Evolutionary conservation across 35 echinoderm and acorn worm genomes (phyloP), one percentile per base, ranked within the genome.

Genomic region (Ophiothrix spiculata): DNA sequence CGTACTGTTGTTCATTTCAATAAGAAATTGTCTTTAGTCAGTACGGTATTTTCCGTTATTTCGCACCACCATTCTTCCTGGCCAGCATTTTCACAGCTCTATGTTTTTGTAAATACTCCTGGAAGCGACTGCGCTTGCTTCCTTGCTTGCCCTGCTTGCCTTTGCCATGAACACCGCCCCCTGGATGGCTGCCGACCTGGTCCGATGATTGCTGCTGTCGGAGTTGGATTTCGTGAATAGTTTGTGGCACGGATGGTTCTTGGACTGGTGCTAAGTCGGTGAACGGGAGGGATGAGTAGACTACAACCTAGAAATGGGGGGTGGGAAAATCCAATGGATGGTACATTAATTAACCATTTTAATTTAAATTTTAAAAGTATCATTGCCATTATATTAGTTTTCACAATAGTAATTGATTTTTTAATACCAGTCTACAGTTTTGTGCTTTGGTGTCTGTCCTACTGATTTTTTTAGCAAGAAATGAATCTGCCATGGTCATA

Each of bases 281-380:
- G 80, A 99, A 99, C 36, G 96, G 95, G 31, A 99, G 80, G 6
- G 92, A 99, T 0, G 96, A 99, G 46, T 91, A 99, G 28, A 99
- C 96, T n/a, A n/a, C n/a, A n/a, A n/a, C n/a, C n/a, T n/a, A n/a
- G n/a, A n/a, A n/a, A n/a, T n/a, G n/a, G n/a, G n/a, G n/a, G n/a
- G n/a, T n/a, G n/a, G n/a, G n/a, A n/a, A n/a, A n/a, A n/a, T n/a
- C n/a, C n/a, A n/a, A n/a, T n/a, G n/a, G n/a, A n/a, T n/a, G n/a
- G n/a, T n/a, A n/a, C n/a, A n/a, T n/a, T n/a, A n/a, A n/a, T n/a
- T n/a, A n/a, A n/a, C n/a, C n/a, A n/a, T n/a, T n/a, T n/a, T n/a
- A n/a, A n/a, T n/a, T n/a, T n/a, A n/a, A n/a, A n/a, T n/a, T n/a
- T n/a, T n/a, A n/a, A n/a, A n/a, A n/a, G n/a, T n/a, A n/a, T n/a